Evolutionary conservation across 2,113 vertebrate species (phyloP).

Genomic region (Coptodon rendalli): DNA sequence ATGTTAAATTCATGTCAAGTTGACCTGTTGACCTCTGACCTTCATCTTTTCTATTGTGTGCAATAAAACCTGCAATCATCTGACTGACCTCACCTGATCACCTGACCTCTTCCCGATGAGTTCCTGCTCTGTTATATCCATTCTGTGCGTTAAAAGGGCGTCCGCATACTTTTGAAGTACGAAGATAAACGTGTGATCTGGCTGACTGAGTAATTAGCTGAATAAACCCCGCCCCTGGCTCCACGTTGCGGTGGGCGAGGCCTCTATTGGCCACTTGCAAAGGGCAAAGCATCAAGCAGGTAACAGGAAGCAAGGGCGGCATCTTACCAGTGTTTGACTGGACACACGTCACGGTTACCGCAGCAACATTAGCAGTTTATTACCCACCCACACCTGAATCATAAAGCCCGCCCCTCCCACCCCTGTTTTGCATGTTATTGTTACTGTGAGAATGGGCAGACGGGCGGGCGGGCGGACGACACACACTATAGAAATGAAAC

Average conservation of each 20-base stretch:
- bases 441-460: constrained; percentile 45
- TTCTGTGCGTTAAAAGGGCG: neutral
- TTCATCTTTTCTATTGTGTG: neutral
- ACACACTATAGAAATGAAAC: constrained; percentile 68
- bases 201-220: constrained; percentile 22
- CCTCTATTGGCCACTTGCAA: constrained; percentile 15
- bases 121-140: too few species aligned
- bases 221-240: constrained; percentile 5
- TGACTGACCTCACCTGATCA: neutral
- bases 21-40: neutral
- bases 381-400: neutral
- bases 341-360: constrained; percentile 39
- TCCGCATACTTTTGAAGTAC: neutral
- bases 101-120: neutral
- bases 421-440: constrained; percentile 4
- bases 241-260: constrained; percentile 15
- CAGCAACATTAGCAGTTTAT: constrained; percentile 20
- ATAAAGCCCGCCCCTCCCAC: neutral
- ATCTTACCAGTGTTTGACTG: constrained; percentile 57
- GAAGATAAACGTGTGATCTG: neutral
- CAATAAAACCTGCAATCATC: neutral
- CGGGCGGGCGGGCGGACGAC: constrained; percentile 51
- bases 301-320: constrained; percentile 45
- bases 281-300: constrained; percentile 52
- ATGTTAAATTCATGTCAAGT: neutral